phyloP scores from a whole-genome alignment of 37 sponge, comb jelly and placozoan species.

The Halisarca cf. caerulea region DNA sequence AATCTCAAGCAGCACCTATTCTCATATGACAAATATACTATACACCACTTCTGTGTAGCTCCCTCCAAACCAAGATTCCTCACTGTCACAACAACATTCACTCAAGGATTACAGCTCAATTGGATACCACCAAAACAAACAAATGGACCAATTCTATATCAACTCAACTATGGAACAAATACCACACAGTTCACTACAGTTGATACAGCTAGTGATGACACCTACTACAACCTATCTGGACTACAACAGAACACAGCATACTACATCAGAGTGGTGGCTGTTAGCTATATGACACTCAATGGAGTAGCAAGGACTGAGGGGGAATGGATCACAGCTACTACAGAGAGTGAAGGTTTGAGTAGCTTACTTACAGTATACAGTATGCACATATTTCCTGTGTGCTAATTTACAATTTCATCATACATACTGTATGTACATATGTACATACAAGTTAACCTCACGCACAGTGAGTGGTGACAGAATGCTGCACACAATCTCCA shows the following conservation, averaged over 20 bases:
- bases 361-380: too few species aligned
- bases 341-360: too few species aligned
- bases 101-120: conserved; percentile 9
- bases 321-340: too few species aligned
- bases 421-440: too few species aligned
- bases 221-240: conserved; percentile 16
- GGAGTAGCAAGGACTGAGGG: not conserved
- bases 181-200: not conserved
- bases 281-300: not conserved
- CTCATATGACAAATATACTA: too few species aligned
- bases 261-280: not conserved
- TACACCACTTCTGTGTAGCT: too few species aligned
- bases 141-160: not conserved
- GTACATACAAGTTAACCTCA: too few species aligned
- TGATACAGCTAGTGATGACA: not conserved
- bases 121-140: conserved; percentile 14
- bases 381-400: too few species aligned
- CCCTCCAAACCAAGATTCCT: not conserved
- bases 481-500: too few species aligned
- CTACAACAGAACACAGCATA: not conserved
- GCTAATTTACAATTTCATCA: too few species aligned
- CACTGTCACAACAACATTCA: not conserved
- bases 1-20: too few species aligned
- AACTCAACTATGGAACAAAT: not conserved
- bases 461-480: too few species aligned